Conservation (phyloP, 1,140 invertebrate species). For the Idris sp. region DNA sequence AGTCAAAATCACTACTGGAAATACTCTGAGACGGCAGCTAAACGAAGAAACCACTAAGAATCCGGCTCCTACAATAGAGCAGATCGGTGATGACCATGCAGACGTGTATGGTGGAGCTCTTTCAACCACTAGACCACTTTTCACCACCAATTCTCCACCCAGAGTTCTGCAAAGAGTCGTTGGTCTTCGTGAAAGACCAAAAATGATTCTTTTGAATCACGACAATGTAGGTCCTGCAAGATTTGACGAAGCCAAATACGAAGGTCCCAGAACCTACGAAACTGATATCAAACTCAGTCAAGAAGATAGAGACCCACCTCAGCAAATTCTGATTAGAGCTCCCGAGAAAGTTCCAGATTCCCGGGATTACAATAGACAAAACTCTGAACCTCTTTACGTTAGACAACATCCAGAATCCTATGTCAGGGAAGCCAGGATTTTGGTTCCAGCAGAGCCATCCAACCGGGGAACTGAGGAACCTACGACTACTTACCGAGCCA, state of each 20-base stretch:
- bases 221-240: conserved; percentile 77
- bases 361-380: conserved; percentile 68
- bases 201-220: conserved; percentile 68
- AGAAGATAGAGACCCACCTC: conserved; percentile 68
- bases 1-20: conserved; percentile 73
- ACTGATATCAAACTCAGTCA: conserved; percentile 56
- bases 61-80: conserved; percentile 63
- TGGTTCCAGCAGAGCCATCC: conserved; percentile 57
- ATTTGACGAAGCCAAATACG: conserved; percentile 69
- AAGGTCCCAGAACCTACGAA: conserved; percentile 62
- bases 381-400: conserved; percentile 70
- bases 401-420: conserved; percentile 68
- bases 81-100: conserved; percentile 80
- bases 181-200: conserved; percentile 67
- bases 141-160: conserved; percentile 81
- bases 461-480: conserved; percentile 67
- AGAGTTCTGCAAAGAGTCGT: conserved; percentile 70
- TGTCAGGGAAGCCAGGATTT: conserved; percentile 64
- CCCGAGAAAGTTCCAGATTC: conserved; percentile 53
- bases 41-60: conserved; percentile 73
- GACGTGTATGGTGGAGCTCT: conserved; percentile 83
- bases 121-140: conserved; percentile 81
- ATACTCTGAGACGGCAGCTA: conserved; percentile 80
- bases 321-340: conserved; percentile 68
- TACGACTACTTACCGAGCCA: conserved; percentile 58